phyloP scores from a whole-genome alignment of 2,888 invertebrate species.

The Rotaria sp. region DNA sequence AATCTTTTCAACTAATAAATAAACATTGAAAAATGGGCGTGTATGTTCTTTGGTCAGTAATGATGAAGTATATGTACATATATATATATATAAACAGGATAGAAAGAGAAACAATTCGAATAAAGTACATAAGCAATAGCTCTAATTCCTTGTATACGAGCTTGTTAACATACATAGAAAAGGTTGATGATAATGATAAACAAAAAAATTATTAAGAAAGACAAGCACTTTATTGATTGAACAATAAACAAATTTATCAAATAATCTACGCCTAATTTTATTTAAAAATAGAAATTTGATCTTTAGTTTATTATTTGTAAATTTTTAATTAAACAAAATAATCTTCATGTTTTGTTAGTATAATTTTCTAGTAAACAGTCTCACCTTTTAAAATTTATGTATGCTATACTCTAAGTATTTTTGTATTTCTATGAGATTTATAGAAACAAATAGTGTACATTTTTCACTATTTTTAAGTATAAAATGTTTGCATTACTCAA shows the following conservation, averaged over 20 bases:
- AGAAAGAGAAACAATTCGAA: not conserved
- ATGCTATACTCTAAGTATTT: too few species aligned
- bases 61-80: not conserved
- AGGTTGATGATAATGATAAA: not conserved
- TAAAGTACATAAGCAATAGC: not conserved
- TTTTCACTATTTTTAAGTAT: too few species aligned
- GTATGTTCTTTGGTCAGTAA: not conserved
- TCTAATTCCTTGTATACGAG: slow-evolving; percentile 13
- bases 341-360: too few species aligned
- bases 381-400: too few species aligned
- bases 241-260: not conserved
- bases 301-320: too few species aligned
- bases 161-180: not conserved
- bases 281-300: too few species aligned
- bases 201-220: not conserved
- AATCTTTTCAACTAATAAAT: slow-evolving; percentile 9
- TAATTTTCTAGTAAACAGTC: too few species aligned
- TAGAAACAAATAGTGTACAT: too few species aligned
- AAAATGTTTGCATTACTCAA: too few species aligned
- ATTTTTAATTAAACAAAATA: too few species aligned
- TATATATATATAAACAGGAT: not conserved
- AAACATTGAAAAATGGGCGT: not conserved
- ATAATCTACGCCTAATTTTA: not conserved
- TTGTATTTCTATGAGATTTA: too few species aligned
- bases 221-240: not conserved